Conservation (phyloP, 2,888 invertebrate species). For the Xylocampa areola region DNA sequence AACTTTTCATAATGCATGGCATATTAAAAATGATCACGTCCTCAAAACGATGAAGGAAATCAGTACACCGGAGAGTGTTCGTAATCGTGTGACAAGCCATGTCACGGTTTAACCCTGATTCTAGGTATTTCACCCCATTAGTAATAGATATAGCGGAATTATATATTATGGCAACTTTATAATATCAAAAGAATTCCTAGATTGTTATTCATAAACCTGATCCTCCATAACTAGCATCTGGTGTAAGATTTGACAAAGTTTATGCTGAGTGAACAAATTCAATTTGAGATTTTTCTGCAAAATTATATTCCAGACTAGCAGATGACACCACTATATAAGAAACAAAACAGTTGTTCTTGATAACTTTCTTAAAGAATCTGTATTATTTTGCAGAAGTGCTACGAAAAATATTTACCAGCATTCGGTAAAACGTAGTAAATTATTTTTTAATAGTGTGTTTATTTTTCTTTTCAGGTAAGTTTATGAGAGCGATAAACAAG, state of each 20-base stretch:
- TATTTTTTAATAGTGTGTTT: conserved; percentile 8
- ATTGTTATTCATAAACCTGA: too few species aligned
- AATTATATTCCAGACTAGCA: not conserved
- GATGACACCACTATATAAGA: not conserved
- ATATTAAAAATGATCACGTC: too few species aligned
- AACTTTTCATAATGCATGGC: too few species aligned
- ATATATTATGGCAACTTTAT: too few species aligned
- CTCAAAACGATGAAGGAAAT: too few species aligned
- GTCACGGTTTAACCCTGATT: too few species aligned
- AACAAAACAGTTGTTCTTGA: conserved; percentile 13
- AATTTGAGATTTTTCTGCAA: conserved; percentile 10
- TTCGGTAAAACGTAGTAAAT: conserved; percentile 1
- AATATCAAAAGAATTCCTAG: too few species aligned
- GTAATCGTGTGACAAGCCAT: too few species aligned
- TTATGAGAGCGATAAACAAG: not conserved
- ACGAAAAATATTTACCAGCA: conserved; percentile 1
- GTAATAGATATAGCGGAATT: too few species aligned
- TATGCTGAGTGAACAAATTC: conserved; percentile 9
- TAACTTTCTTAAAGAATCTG: conserved; percentile 16
- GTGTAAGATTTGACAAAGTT: not conserved
- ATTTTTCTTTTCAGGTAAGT: conserved; percentile 51
- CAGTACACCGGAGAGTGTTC: too few species aligned
- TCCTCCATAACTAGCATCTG: too few species aligned
- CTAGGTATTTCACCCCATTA: too few species aligned
- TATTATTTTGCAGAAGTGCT: not conserved